Conservation (phyloP, 2,888 invertebrate species). For the Cabera pusaria region DNA sequence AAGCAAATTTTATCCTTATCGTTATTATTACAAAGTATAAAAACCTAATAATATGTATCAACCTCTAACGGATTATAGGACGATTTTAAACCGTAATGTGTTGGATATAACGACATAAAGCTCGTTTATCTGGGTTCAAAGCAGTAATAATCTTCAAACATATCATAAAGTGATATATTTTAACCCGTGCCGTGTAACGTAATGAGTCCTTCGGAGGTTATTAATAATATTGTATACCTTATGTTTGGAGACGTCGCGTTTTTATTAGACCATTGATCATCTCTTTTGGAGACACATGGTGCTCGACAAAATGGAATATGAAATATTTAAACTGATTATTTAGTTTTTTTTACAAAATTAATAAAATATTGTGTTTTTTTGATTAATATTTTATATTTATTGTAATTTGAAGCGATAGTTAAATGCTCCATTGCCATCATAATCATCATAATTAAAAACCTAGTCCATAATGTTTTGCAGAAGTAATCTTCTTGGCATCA, state of each 20-base stretch:
- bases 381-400: too few species aligned
- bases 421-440: too few species aligned
- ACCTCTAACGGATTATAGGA: too few species aligned
- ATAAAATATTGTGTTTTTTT: too few species aligned
- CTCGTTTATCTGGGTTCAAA: slow-evolving; percentile 13
- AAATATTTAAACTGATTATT: too few species aligned
- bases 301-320: slow-evolving; percentile 3
- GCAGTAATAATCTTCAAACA: slow-evolving; percentile 31
- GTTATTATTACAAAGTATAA: slow-evolving; percentile 4
- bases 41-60: slow-evolving; percentile 1
- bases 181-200: slow-evolving; percentile 47
- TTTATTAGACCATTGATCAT: slow-evolving; percentile 56
- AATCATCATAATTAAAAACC: too few species aligned
- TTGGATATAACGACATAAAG: too few species aligned
- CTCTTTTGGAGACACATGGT: slow-evolving; percentile 17
- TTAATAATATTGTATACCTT: slow-evolving; percentile 59
- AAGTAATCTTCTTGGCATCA: too few species aligned
- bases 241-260: slow-evolving; percentile 50
- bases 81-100: too few species aligned
- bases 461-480: too few species aligned
- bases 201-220: slow-evolving; percentile 49
- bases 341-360: too few species aligned
- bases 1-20: slow-evolving; percentile 17
- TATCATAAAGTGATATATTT: slow-evolving; percentile 43
- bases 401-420: too few species aligned